Base-by-base conservation (phyloP, 37 sponge, comb jelly and placozoan species). In the Halichondria panicea region DNA sequence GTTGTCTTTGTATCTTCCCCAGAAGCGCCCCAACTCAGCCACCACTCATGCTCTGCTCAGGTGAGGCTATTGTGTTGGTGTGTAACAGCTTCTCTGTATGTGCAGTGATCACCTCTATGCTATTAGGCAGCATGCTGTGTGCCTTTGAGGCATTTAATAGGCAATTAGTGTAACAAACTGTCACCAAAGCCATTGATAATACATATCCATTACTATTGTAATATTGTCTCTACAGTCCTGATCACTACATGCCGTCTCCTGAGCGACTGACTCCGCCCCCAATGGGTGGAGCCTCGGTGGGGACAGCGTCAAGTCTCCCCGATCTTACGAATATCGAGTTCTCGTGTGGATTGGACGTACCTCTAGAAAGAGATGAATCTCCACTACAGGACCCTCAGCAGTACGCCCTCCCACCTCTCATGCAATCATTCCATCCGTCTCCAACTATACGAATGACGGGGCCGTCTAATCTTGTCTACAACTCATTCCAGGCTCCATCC, bases 301-400 rank as follows among this genome's bases (percentile, higher is more conserved):
- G 65, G 19, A 45, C 72, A 11, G 65, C 81, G 4, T 79, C 88
- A 15, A 78, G 81, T 75, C 84, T 91, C 18, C 92, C 92, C 40
- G 92, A 91, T 63, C 84, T 91, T 25, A 91, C 88, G 1, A 82
- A 91, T 63, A 78, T 84, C 0, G 88, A 87, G 56, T 91, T 91
- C 76, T 75, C 72, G 32, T 76, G 79, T 39, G 92, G 92, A 4
- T 77, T 91, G 7, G 81, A 87, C 25, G 80, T 82, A 4, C 92
- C 92, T 12, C 57, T 91, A 15, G 92, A 91, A 39, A 31, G 53
- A 63, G 92, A 91, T 42, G 84, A 86, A 28, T 70, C 73, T 31
- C 0, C 25, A 3, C 42, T 55, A 52, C 55, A 46, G 19, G 57
- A 5, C 50, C 53, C 13, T 4, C 37, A 9, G 6, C 68, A 71